A percentile compares a stretch with the other conserved stretches of the same genome.
phyloP scores from a whole-genome alignment of 1,140 invertebrate genomes.

The Drosophila ironensis region DNA sequence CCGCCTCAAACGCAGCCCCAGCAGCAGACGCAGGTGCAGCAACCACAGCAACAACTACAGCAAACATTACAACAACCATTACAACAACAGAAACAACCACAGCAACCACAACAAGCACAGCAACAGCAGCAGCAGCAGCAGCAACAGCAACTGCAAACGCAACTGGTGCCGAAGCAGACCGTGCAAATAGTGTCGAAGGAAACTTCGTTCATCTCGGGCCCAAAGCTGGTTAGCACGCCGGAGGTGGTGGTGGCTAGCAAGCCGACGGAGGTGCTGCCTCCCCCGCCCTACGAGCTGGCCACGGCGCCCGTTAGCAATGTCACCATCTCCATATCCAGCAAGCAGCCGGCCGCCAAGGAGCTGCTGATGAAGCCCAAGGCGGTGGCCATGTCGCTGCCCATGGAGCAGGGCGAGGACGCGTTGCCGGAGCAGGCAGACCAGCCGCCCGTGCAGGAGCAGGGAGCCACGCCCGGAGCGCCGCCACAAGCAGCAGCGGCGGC shows the following conservation, averaged over 20 bases:
- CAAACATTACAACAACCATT: conserved; percentile 32
- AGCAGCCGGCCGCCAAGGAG: conserved; percentile 44
- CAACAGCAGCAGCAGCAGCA: conserved; percentile 56
- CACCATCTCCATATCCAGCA: conserved; percentile 67
- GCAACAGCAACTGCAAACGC: conserved; percentile 11
- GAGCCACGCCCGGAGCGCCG: neutral
- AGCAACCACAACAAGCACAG: conserved; percentile 21
- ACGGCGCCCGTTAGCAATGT: conserved; percentile 51
- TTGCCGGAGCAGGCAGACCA: conserved; percentile 8
- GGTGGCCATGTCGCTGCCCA: conserved; percentile 12
- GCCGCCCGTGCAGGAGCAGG: conserved; percentile 1
- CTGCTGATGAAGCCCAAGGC: conserved; percentile 26
- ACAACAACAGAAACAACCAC: conserved; percentile 52
- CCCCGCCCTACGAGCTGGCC: conserved; percentile 62
- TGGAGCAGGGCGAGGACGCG: conserved; percentile 13
- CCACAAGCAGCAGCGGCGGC: neutral
- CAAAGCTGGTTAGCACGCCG: conserved; percentile 28
- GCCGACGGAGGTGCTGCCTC: conserved; percentile 37
- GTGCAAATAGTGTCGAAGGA: conserved; percentile 82
- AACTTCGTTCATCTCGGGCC: conserved; percentile 81
- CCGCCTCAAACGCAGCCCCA: no score
- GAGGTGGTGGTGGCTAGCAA: conserved; percentile 9
- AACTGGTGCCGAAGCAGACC: conserved; percentile 48
- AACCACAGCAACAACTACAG: no score
- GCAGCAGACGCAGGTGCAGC: no score